Percentiles rank a stretch among this genome's conserved stretches.
phyloP scores from a whole-genome alignment of 2,797 vertebrate species.

The Melopsittacus undulatus region DNA sequence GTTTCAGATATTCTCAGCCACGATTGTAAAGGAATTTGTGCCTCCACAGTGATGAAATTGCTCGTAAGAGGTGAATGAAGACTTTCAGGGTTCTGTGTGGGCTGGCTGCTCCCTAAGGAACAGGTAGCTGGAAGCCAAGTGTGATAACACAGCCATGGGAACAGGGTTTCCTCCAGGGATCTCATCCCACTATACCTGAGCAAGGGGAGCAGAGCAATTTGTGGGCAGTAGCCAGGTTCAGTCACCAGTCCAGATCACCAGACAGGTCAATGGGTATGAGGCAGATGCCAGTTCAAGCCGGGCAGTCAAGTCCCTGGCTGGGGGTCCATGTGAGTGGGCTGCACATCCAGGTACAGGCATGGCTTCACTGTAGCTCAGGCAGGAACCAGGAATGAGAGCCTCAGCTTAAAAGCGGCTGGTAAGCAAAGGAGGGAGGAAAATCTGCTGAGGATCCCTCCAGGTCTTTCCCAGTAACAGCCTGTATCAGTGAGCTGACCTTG shows the following conservation, averaged over 20 bases:
- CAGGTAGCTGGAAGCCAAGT: not conserved
- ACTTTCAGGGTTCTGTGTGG: not conserved
- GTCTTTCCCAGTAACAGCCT: not conserved
- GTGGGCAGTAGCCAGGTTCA: not conserved
- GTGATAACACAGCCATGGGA: accelerated
- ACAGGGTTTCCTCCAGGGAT: not conserved
- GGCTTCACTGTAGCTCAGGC: not conserved
- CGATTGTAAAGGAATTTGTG: not conserved
- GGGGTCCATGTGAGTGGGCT: no score
- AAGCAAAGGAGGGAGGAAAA: not conserved
- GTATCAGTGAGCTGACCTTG: not conserved
- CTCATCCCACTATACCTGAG: accelerated
- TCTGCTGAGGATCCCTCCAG: not conserved
- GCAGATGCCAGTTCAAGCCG: accelerated
- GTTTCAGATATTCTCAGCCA: not conserved
- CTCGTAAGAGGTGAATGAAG: not conserved
- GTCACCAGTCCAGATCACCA: not conserved
- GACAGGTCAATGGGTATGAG: not conserved
- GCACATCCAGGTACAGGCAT: not conserved
- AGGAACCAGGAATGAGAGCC: not conserved
- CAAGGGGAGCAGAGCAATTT: not conserved
- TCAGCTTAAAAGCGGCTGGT: not conserved
- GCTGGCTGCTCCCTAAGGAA: not conserved
- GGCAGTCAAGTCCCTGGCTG: not conserved
- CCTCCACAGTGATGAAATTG: not conserved